Conservation (phyloP, 2,797 vertebrate genomes). For the Tenualosa thibaudeaui region DNA sequence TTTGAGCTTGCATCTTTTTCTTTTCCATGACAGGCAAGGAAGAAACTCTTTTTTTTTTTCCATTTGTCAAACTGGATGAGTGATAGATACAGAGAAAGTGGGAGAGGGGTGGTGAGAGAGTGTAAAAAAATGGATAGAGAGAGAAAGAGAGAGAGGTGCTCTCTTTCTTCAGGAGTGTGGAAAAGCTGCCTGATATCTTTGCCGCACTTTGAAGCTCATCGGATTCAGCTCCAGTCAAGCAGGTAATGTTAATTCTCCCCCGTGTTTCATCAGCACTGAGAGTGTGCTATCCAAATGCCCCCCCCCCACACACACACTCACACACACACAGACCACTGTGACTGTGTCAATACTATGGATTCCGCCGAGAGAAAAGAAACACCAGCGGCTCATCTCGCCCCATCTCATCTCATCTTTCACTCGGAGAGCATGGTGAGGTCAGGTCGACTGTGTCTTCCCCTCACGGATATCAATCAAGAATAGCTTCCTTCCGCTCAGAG, state of each 20-base stretch:
- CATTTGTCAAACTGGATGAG: slow-evolving; percentile 27
- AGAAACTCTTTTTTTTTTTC: not conserved
- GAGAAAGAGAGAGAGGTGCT: slow-evolving; percentile 29
- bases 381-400: not conserved
- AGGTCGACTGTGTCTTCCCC: not conserved
- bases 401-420: not conserved
- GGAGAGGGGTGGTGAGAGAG: slow-evolving; percentile 35
- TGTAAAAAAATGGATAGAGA: not conserved
- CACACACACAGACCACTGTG: slow-evolving; percentile 17
- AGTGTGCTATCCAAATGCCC: slow-evolving; percentile 2
- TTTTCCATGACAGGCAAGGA: slow-evolving; percentile 16
- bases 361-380: slow-evolving; percentile 23
- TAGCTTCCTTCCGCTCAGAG: slow-evolving; percentile 43
- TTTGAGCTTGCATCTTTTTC: slow-evolving; percentile 54
- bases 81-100: not conserved
- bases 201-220: slow-evolving; percentile 27
- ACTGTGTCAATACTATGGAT: slow-evolving; percentile 39
- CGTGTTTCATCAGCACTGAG: slow-evolving; percentile 8
- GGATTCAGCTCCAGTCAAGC: slow-evolving; percentile 39
- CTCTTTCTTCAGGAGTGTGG: not conserved
- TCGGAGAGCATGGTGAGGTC: not conserved
- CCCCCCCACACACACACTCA: not conserved
- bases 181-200: slow-evolving; percentile 18
- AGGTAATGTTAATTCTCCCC: slow-evolving; percentile 56
- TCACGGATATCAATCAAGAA: not conserved